Evolutionary conservation across 2,888 invertebrate species (phyloP).

Genomic region (Agrochola litura): DNA sequence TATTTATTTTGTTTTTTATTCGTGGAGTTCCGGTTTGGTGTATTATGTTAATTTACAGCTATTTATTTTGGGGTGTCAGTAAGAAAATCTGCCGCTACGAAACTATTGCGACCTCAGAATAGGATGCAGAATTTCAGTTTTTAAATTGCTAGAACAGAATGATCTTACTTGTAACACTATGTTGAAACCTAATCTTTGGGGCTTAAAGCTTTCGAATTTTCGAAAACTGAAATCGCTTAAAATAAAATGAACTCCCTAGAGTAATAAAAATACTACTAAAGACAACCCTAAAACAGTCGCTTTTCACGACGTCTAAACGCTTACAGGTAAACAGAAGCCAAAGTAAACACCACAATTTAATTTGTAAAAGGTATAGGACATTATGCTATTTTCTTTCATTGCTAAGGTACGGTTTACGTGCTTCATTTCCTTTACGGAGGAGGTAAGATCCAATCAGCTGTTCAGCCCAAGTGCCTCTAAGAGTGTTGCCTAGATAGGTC

Average conservation of each 20-base stretch:
- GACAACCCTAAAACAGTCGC: background rate
- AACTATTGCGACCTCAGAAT: background rate
- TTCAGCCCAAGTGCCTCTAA: conserved; percentile 32
- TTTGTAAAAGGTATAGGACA: conserved; percentile 54
- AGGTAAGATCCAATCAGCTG: conserved; percentile 58
- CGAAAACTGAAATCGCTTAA: conserved; percentile 20
- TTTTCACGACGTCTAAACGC: background rate
- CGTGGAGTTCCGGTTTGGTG: conserved; percentile 28
- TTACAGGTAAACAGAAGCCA: conserved; percentile 16
- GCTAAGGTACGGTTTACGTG: conserved; percentile 55
- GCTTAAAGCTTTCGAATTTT: conserved; percentile 4
- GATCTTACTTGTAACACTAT: conserved; percentile 1
- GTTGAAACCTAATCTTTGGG: background rate
- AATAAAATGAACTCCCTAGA: conserved; percentile 18
- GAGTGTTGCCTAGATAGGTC: conserved; percentile 34
- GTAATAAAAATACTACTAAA: conserved; percentile 13
- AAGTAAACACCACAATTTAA: conserved; percentile 54
- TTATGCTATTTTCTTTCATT: conserved; percentile 58
- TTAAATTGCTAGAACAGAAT: background rate
- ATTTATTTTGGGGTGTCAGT: conserved; percentile 26
- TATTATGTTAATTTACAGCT: conserved; percentile 34
- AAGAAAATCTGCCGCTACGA: background rate
- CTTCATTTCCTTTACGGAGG: conserved; percentile 59
- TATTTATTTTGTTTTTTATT: conserved; percentile 63
- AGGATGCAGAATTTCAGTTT: background rate